Conservation (phyloP, 2,113 vertebrate species). For the Apodemus speciosus region DNA sequence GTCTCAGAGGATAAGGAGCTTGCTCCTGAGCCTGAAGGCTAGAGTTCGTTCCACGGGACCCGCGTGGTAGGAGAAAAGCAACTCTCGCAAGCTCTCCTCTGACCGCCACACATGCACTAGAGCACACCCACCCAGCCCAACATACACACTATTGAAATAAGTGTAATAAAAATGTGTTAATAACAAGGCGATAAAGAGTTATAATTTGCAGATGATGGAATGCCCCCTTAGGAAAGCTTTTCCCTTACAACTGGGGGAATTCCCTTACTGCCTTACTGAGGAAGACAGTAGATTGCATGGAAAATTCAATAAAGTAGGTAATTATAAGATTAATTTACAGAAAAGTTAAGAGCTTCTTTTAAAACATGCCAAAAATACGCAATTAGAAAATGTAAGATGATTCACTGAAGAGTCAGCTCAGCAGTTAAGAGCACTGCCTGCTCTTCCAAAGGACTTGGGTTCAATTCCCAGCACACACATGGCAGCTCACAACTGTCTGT, state of each 20-base stretch:
- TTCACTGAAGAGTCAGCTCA: no score
- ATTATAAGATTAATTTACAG: constrained; percentile 46
- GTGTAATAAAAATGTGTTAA: background rate
- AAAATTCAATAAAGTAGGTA: constrained; percentile 23
- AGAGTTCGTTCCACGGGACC: background rate
- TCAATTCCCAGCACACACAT: background rate
- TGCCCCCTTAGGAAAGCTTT: background rate
- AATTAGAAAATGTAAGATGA: background rate
- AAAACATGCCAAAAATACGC: background rate
- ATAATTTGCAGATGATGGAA: constrained; percentile 1
- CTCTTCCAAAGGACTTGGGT: no score
- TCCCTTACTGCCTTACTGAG: background rate
- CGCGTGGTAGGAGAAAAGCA: background rate
- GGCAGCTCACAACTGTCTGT: background rate
- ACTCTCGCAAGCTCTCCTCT: background rate
- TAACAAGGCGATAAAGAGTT: background rate
- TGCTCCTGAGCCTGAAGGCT: background rate
- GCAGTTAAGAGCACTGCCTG: no score
- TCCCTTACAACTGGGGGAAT: background rate
- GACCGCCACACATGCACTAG: background rate
- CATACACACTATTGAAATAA: background rate
- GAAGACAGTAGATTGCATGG: background rate
- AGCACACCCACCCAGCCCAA: background rate
- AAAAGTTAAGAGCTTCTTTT: background rate
- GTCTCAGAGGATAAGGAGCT: background rate